Conservation (phyloP, 2,113 vertebrate genomes). For the Mustela nigripes region DNA sequence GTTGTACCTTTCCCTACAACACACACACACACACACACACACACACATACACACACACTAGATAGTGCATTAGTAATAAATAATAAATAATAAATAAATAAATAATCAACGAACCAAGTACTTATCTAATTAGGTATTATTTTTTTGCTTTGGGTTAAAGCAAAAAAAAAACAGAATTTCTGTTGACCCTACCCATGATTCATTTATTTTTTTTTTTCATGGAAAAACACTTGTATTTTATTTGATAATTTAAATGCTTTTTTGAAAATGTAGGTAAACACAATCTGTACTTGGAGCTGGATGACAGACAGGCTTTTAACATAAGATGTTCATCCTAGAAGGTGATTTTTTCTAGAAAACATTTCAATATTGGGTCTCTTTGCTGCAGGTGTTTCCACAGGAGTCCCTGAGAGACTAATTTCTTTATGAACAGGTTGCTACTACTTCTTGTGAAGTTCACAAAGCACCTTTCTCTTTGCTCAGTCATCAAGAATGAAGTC, state of each 20-base stretch:
- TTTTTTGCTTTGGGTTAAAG: neutral
- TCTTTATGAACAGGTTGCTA: slow-evolving; percentile 23
- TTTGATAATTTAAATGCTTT: neutral
- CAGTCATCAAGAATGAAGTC: slow-evolving; percentile 91
- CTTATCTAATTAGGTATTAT: neutral
- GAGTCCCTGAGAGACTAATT: slow-evolving; percentile 2
- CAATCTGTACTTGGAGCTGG: slow-evolving; percentile 13
- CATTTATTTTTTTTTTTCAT: neutral
- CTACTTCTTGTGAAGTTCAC: slow-evolving; percentile 18
- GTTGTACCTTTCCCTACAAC: neutral
- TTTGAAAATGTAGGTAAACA: slow-evolving; percentile 63
- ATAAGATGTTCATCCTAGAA: slow-evolving; percentile 35
- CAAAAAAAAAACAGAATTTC: slow-evolving; percentile 4
- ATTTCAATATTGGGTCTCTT: slow-evolving; percentile 20
- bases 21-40: neutral
- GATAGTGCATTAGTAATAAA: neutral
- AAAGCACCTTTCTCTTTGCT: slow-evolving; percentile 39
- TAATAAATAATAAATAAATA: neutral
- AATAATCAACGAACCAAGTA: neutral
- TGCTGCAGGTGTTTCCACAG: slow-evolving; percentile 1
- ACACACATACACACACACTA: neutral
- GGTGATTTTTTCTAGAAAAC: neutral
- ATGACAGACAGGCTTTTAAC: slow-evolving; percentile 15
- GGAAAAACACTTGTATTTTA: slow-evolving; percentile 61
- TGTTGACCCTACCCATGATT: neutral